phyloP scores from a whole-genome alignment of 2,888 invertebrate genomes.

The Aphidoletes aphidimyza region DNA sequence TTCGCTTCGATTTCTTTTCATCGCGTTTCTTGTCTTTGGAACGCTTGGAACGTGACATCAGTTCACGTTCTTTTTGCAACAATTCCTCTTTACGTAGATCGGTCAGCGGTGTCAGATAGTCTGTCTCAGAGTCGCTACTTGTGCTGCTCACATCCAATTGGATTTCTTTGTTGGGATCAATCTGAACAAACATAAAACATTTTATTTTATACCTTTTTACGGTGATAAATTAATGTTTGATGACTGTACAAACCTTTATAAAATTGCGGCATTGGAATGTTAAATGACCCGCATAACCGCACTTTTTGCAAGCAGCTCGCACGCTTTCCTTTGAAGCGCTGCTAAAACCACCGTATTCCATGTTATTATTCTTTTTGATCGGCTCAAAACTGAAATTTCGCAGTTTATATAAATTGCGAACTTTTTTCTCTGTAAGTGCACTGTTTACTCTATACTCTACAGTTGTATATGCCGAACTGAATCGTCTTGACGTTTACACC shows the following conservation, averaged over 20 bases:
- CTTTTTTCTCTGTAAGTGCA: too few relatives aligned
- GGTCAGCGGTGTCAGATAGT: constrained; percentile 85
- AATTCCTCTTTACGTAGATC: constrained; percentile 82
- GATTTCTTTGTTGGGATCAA: constrained; percentile 92
- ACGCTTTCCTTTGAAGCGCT: constrained; percentile 76
- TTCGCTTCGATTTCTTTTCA: constrained; percentile 23
- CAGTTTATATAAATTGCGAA: too few relatives aligned
- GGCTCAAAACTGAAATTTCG: neutral
- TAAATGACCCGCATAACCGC: constrained; percentile 95
- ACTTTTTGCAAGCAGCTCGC: constrained; percentile 92
- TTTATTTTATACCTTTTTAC: neutral
- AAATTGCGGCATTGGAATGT: constrained; percentile 97
- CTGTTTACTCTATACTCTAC: too few relatives aligned
- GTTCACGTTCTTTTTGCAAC: constrained; percentile 74
- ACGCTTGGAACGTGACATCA: constrained; percentile 57
- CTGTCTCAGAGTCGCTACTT: constrained; percentile 84
- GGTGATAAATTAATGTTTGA: neutral
- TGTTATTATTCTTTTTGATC: too few relatives aligned
- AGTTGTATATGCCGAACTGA: neutral
- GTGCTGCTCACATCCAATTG: constrained; percentile 94
- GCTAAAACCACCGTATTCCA: constrained; percentile 47
- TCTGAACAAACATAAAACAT: constrained; percentile 64
- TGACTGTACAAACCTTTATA: constrained; percentile 78
- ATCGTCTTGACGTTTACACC: neutral
- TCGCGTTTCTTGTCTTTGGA: constrained; percentile 29